These are phyloP conservation scores for Cephalotes varians DNA, from an alignment of 2,888 invertebrate species.

Conservation along the genomic window DNA sequence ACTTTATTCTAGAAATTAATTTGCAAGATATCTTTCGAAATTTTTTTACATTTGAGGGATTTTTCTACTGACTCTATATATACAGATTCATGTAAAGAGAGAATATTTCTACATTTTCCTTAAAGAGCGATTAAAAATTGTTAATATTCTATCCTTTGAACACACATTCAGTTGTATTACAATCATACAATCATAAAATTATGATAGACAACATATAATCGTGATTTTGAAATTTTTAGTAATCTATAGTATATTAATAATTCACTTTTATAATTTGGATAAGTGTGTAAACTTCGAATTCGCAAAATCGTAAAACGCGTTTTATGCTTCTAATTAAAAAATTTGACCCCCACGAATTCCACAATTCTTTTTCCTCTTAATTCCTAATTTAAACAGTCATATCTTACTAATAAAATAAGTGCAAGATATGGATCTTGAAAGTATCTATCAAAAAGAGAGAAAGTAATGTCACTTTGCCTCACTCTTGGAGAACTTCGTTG, in stretches of 20 bases:
- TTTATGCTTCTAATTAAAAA: not conserved
- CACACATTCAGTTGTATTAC: not conserved
- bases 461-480: constrained; percentile 44
- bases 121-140: not conserved
- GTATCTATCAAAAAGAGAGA: constrained; percentile 19
- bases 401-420: not conserved
- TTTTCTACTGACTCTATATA: not conserved
- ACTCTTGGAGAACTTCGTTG: constrained; percentile 59
- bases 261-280: not conserved
- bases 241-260: not conserved
- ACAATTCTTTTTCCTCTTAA: not conserved
- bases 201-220: not conserved
- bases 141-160: not conserved
- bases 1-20: not conserved
- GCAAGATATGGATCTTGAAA: constrained; percentile 54
- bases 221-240: not conserved
- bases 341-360: not conserved
- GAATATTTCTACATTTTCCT: not conserved
- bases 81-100: not conserved
- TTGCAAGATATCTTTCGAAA: not conserved
- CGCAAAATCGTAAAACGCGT: not conserved
- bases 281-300: not conserved
- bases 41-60: not conserved
- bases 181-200: not conserved
- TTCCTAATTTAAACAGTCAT: not conserved